These are phyloP conservation scores for Moxostoma hubbsi DNA, from an alignment of 2,797 vertebrate genomes.

Conservation along the genomic window DNA sequence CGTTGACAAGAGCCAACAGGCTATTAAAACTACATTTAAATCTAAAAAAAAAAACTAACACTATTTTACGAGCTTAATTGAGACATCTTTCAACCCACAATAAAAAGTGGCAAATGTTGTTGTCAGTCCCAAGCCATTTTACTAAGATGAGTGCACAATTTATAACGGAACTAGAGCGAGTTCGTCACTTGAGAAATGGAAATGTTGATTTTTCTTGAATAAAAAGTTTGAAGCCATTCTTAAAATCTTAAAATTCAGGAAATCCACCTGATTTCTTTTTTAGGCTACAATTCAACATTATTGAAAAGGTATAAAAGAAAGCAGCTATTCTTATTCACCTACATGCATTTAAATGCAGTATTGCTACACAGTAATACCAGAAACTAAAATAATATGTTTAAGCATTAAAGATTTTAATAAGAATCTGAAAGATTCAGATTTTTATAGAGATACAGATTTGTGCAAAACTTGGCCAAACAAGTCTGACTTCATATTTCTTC, in stretches of 20 bases:
- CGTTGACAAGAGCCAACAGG: slow-evolving; percentile 71
- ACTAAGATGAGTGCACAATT: slow-evolving; percentile 29
- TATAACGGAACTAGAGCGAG: background rate
- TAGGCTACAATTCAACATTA: background rate
- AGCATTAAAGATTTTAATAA: background rate
- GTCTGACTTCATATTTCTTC: background rate
- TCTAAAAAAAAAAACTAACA: slow-evolving; percentile 59
- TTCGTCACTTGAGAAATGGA: background rate
- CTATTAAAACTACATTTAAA: slow-evolving; percentile 65
- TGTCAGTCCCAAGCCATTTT: slow-evolving; percentile 35
- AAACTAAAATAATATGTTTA: too few relatives aligned
- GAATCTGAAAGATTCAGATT: background rate
- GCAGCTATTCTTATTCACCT: background rate
- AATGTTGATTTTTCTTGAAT: background rate
- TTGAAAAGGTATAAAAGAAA: background rate
- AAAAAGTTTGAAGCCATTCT: background rate
- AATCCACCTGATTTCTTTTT: background rate
- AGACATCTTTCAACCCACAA: slow-evolving; percentile 48
- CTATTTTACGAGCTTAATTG: slow-evolving; percentile 54
- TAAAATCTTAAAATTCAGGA: too few relatives aligned
- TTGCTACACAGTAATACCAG: too few relatives aligned
- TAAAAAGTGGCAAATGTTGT: slow-evolving; percentile 43
- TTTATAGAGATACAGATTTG: too few relatives aligned
- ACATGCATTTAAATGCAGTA: background rate
- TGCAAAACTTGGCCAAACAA: background rate